These are phyloP conservation scores for Centropyge bicolor DNA, from an alignment of 2,797 vertebrate species.

Conservation along the genomic window DNA sequence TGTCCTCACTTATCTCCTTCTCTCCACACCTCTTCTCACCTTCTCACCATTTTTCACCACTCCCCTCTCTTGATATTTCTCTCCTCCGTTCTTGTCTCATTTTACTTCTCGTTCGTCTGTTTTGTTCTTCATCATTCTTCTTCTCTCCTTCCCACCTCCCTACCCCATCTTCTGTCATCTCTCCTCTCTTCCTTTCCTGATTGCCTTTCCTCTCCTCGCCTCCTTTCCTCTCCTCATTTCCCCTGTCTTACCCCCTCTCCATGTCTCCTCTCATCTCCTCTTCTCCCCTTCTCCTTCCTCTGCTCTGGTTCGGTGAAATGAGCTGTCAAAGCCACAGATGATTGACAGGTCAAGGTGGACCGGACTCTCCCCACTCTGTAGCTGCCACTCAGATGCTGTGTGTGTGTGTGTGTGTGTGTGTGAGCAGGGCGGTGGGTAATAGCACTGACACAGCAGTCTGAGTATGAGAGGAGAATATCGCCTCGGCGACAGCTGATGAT, in stretches of 20 bases:
- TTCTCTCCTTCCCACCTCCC: neutral
- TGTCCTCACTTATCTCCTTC: neutral
- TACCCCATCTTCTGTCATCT: neutral
- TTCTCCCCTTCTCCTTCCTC: neutral
- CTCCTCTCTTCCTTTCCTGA: neutral
- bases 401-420: slow-evolving; percentile 45
- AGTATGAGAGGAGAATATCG: slow-evolving; percentile 43
- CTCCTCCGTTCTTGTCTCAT: neutral
- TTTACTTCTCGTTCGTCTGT: no score
- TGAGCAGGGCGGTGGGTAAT: slow-evolving; percentile 35
- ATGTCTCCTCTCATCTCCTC: neutral
- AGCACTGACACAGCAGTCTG: slow-evolving; percentile 71
- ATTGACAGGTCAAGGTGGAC: slow-evolving; percentile 63
- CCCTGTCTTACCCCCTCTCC: no score
- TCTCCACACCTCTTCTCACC: neutral
- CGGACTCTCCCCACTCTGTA: slow-evolving; percentile 29
- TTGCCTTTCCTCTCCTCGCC: no score
- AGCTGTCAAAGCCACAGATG: slow-evolving; percentile 61
- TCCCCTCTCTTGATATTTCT: neutral
- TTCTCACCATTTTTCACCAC: neutral
- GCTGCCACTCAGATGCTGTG: slow-evolving; percentile 55
- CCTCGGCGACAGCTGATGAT: slow-evolving; percentile 66
- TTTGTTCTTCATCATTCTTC: neutral
- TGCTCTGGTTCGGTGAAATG: slow-evolving; percentile 37
- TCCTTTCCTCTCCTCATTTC: neutral